phyloP scores from a whole-genome alignment of 2,797 vertebrate species.

The Anas capensis region DNA sequence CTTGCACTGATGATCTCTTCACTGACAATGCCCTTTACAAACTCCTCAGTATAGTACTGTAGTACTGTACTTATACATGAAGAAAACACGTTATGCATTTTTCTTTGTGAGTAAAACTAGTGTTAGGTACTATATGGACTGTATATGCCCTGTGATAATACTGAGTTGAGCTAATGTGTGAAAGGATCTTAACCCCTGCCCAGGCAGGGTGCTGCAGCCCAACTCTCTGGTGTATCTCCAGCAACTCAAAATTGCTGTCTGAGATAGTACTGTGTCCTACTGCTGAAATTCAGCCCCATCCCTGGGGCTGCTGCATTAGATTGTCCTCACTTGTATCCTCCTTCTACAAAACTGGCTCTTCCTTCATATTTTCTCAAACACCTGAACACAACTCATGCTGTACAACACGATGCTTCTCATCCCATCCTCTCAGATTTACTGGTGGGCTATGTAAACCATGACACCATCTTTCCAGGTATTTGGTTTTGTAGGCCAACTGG shows the following conservation, averaged over 20 bases:
- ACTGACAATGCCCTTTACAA: not conserved
- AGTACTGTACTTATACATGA: not conserved
- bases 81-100: not conserved
- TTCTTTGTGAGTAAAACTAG: not conserved
- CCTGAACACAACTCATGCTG: rapidly evolving
- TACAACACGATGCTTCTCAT: rapidly evolving
- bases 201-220: not conserved
- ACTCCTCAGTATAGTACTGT: not conserved
- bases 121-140: not conserved
- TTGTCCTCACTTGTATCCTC: not conserved
- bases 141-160: not conserved
- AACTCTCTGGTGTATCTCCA: not conserved
- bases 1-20: not conserved
- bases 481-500: not conserved
- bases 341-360: not conserved
- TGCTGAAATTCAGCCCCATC: not conserved
- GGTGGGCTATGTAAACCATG: not conserved
- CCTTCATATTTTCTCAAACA: not conserved
- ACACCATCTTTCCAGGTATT: not conserved
- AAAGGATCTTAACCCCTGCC: not conserved
- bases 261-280: not conserved
- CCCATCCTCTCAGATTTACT: not conserved
- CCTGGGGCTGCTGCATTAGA: not conserved
- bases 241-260: rapidly evolving
- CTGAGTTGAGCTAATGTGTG: not conserved